phyloP scores from a whole-genome alignment of 1,140 invertebrate species.

The Drosophila ercepeae region DNA sequence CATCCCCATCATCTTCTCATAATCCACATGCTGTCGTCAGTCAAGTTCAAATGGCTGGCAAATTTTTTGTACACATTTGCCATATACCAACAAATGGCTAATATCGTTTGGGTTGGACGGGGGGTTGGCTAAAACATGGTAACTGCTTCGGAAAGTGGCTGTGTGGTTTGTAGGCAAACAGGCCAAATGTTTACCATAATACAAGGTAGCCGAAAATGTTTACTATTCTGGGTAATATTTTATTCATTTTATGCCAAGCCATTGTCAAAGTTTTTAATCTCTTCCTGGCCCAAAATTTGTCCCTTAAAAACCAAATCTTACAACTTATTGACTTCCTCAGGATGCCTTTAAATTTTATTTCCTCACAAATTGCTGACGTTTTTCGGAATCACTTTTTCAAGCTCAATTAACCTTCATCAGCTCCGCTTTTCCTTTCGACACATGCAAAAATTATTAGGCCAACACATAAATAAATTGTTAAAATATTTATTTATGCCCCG shows the following conservation, averaged over 20 bases:
- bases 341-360: conserved; percentile 7
- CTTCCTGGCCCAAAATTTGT: neutral
- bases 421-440: conserved; percentile 17
- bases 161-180: conserved; percentile 5
- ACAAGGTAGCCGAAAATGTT: conserved; percentile 5
- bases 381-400: neutral
- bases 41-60: conserved; percentile 52
- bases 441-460: conserved; percentile 35
- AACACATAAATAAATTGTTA: conserved; percentile 42
- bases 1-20: conserved; percentile 22
- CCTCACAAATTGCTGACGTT: neutral
- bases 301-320: conserved; percentile 1
- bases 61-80: conserved; percentile 38
- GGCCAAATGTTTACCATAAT: conserved; percentile 14
- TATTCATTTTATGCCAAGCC: conserved; percentile 2
- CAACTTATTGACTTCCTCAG: neutral
- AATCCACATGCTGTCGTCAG: conserved; percentile 46
- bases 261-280: neutral
- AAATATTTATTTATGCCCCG: conserved; percentile 42
- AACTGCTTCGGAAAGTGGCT: conserved; percentile 6
- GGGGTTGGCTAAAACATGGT: conserved; percentile 7
- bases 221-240: neutral
- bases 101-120: conserved; percentile 9
- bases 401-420: conserved; percentile 24
- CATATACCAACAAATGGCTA: conserved; percentile 41